A percentile compares a stretch with the other conserved stretches of the same genome.
These are phyloP conservation scores for rabbit (Oryctolagus cuniculus) DNA, from an alignment of 2,113 vertebrate genomes.

Conservation along the genomic window DNA sequence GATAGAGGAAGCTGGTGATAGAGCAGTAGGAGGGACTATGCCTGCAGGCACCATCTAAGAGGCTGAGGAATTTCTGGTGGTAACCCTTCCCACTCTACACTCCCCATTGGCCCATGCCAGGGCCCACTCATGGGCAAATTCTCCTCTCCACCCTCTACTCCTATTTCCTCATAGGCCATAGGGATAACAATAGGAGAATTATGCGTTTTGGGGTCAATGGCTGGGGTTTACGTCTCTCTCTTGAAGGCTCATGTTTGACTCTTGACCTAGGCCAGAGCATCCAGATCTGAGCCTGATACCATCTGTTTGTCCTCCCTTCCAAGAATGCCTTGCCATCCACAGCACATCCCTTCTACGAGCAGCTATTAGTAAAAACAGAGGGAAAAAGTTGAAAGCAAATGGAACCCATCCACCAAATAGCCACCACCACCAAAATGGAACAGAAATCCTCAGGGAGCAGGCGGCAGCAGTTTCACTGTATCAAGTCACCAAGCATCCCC, in stretches of 20 bases:
- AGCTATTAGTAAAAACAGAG: neutral
- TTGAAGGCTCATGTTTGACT: neutral
- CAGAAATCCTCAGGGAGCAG: neutral
- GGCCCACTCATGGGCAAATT: neutral
- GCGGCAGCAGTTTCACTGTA: neutral
- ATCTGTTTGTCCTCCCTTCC: neutral
- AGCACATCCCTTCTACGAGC: neutral
- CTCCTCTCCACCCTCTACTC: no score
- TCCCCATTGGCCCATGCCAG: rapidly evolving
- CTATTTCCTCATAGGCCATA: no score
- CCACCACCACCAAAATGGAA: neutral
- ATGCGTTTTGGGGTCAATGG: no score
- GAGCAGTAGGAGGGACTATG: neutral
- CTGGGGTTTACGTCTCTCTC: neutral
- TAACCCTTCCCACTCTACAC: rapidly evolving
- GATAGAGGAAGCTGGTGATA: no score
- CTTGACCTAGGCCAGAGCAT: neutral
- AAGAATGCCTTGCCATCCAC: neutral
- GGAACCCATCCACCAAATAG: neutral
- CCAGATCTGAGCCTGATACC: neutral
- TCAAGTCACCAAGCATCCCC: neutral
- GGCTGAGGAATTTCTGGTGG: rapidly evolving
- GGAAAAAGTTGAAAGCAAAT: neutral
- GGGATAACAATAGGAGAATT: no score
- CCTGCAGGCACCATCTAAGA: no score